These are phyloP conservation scores for Oryctolagus cuniculus DNA, from an alignment of 2,113 vertebrate genomes.

Conservation along the genomic window DNA sequence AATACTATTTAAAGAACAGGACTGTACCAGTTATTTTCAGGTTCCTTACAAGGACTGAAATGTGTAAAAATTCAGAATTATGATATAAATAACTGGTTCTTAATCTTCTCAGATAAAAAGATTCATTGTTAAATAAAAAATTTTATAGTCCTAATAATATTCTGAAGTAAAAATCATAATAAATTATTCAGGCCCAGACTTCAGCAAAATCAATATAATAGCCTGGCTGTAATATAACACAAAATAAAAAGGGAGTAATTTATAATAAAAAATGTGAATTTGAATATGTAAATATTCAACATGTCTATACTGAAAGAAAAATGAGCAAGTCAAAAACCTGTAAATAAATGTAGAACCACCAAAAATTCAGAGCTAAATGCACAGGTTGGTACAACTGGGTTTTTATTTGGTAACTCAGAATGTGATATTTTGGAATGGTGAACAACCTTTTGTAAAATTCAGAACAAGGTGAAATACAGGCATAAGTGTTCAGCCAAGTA, in stretches of 20 bases:
- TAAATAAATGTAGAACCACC: background rate
- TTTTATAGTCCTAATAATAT: conserved; percentile 9
- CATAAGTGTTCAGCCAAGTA: background rate
- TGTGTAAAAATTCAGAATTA: background rate
- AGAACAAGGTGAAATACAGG: background rate
- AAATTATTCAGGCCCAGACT: conserved; percentile 44
- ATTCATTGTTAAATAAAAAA: conserved; percentile 12
- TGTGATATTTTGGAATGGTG: background rate
- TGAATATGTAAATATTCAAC: background rate
- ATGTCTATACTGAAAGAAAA: background rate
- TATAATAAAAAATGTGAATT: conserved; percentile 32
- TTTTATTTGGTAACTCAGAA: background rate
- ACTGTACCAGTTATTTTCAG: conserved; percentile 1
- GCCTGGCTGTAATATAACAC: background rate
- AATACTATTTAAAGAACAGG: background rate
- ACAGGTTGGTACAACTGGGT: background rate
- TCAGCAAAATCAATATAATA: conserved; percentile 52
- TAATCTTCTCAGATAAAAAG: background rate
- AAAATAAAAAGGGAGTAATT: background rate
- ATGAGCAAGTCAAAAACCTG: background rate
- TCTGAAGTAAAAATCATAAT: conserved; percentile 64
- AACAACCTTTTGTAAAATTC: background rate
- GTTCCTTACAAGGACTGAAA: background rate
- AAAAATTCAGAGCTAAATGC: background rate
- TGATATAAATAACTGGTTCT: conserved; percentile 21